Evolutionary conservation across 1,140 invertebrate genomes (phyloP).

Genomic region (Drosophila truncata): DNA sequence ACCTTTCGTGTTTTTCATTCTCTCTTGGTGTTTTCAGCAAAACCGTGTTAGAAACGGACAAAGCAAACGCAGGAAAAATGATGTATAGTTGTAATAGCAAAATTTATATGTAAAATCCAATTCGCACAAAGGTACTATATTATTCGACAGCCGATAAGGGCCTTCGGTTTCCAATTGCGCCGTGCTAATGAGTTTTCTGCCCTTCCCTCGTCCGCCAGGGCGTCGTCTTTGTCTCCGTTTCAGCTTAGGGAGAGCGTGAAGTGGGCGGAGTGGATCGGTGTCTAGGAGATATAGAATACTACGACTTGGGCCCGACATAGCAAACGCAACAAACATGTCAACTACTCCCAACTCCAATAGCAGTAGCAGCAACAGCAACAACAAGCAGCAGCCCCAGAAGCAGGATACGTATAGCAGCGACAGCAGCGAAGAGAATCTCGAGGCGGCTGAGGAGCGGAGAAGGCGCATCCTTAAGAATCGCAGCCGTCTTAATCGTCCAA

Average conservation of each 20-base stretch:
- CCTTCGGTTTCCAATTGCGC: background rate
- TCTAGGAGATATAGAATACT: constrained; percentile 2
- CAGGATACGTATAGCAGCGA: constrained; percentile 87
- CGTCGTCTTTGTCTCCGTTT: constrained; percentile 7
- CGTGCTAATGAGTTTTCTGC: constrained; percentile 4
- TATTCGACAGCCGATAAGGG: background rate
- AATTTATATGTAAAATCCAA: constrained; percentile 3
- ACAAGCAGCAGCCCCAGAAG: constrained; percentile 58
- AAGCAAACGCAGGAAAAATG: constrained; percentile 7
- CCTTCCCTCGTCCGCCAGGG: constrained; percentile 5
- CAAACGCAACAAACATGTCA: constrained; percentile 71
- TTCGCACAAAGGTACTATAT: constrained; percentile 5
- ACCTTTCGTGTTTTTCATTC: background rate
- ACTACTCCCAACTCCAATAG: constrained; percentile 77
- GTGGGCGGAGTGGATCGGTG: constrained; percentile 9
- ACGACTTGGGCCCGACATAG: constrained; percentile 6
- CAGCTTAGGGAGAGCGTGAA: background rate
- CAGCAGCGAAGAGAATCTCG: constrained; percentile 90
- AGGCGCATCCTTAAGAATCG: constrained; percentile 89
- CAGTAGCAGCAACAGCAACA: constrained; percentile 72
- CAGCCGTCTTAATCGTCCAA: constrained; percentile 60
- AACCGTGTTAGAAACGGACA: background rate
- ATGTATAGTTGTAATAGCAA: constrained; percentile 8
- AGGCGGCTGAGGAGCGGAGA: constrained; percentile 87
- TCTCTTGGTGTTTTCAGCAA: background rate